Percentiles rank a stretch among this genome's conserved stretches.
Conservation (phyloP, 2,888 invertebrate species). For the Sesamia inferens region DNA sequence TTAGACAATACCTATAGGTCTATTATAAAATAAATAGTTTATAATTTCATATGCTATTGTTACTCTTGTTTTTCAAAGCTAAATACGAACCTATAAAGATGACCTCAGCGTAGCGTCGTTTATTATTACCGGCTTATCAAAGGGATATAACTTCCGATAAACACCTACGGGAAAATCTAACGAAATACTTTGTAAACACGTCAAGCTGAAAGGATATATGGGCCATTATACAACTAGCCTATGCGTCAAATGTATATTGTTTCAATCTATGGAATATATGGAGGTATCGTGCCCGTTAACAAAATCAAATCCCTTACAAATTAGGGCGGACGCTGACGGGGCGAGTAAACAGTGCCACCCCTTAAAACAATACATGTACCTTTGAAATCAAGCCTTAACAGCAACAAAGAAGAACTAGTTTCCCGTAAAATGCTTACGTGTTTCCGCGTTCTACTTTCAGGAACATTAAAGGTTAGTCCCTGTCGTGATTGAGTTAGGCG, state of each 20-base stretch:
- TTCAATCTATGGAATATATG: slow-evolving; percentile 42
- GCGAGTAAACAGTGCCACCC: slow-evolving; percentile 76
- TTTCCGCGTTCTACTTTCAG: slow-evolving; percentile 83
- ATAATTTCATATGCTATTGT: slow-evolving; percentile 1
- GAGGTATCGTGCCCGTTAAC: slow-evolving; percentile 63
- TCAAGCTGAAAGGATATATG: slow-evolving; percentile 47
- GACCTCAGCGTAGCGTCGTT: slow-evolving; percentile 45
- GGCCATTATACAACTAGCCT: slow-evolving; percentile 40
- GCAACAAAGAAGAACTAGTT: slow-evolving; percentile 68
- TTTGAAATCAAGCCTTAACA: slow-evolving; percentile 59
- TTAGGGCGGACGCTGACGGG: slow-evolving; percentile 71
- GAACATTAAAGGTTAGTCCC: slow-evolving; percentile 80
- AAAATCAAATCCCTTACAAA: slow-evolving; percentile 72
- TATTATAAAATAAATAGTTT: slow-evolving; percentile 6
- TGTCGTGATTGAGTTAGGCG: slow-evolving; percentile 85
- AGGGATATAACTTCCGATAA: slow-evolving; percentile 51
- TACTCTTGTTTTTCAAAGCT: slow-evolving; percentile 22
- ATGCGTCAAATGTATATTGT: slow-evolving; percentile 46
- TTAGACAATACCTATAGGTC: neutral
- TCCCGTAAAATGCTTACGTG: slow-evolving; percentile 66
- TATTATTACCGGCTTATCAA: slow-evolving; percentile 54
- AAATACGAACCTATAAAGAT: slow-evolving; percentile 28
- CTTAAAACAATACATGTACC: slow-evolving; percentile 68
- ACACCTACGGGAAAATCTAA: slow-evolving; percentile 51
- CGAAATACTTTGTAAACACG: slow-evolving; percentile 55